Base-by-base conservation (phyloP, 2,888 invertebrate species). In the Dolomedes plantarius region DNA sequence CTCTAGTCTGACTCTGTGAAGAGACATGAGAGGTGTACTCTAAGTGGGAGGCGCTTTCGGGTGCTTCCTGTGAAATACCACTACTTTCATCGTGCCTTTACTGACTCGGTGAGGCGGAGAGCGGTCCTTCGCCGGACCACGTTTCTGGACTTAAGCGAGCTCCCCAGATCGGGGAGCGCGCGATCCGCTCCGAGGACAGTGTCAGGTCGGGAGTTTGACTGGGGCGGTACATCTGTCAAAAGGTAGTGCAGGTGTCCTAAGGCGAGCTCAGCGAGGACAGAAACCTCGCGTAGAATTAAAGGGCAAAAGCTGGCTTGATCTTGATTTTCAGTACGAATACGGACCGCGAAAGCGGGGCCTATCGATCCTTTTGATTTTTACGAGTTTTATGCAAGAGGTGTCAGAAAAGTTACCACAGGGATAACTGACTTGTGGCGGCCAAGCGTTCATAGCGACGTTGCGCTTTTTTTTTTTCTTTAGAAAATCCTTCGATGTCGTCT, bases 261-360 rank as follows among this genome's bases (percentile, higher is more conserved):
- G 93, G 93, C 91, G 91, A 92, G 93, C 93, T 93, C 93, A 93
- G 92, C 91, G 92, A 93, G 94, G 93, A 94, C 93, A 93, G 94
- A 93, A 94, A 94, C 93, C 94, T 94, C 93, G 92, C 93, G 93
- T 94, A 92, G 94, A 94, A 93, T 93, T 94, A 93, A 94, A 94
- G 93, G 93, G 93, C 93, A 94, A 93, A 94, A 92, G 94, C 93
- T 93, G 92, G 92, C 93, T 94, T 94, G 93, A 94, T 94, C 93
- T 89, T 89, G 93, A 93, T 93, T 93, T 93, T 93, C 93, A 91
- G 91, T 91, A 90, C 89, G 90, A 91, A 91, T 92, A 91, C 90
- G 90, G 90, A 92, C 91, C 90, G 93, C 92, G 93, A 94, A 94
- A 93, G 93, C 93, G 92, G 91, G 93, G 93, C 93, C 93, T 93